Evolutionary conservation across 2,888 invertebrate genomes (phyloP), one percentile per base, ranked within the genome.

Genomic region (Sericinus montela): DNA sequence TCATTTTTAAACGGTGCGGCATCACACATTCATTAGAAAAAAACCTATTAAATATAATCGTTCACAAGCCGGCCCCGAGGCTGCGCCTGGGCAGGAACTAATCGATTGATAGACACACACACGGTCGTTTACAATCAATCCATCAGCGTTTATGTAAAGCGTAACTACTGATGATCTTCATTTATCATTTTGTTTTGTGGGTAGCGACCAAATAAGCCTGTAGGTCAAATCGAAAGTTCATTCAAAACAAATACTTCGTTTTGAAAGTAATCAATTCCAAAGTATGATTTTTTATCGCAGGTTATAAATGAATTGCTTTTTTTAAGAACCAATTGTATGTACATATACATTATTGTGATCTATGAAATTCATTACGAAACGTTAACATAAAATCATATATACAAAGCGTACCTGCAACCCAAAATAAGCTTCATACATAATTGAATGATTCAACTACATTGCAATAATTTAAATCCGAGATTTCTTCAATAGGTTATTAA

Each of bases 141-240:
- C 80, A 88, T 88, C 87, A 87, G 80, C 78, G 75, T 83, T 80
- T 79, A 81, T 81, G 82, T 84, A 81, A 80, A 76, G 72, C 75
- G 71, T 76, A 84, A 86, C 87, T 86, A 83, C 82, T 77, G 83
- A 79, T 75, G 76, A 75, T 79, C 75, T 79, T 73, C 80, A 88
- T 88, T 88, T 84, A 87, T 88, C 88, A 88, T 86, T 81, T 80
- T 77, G 80, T 84, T 81, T 82, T 80, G 80, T 83, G 80, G 72
- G 82, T 82, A 84, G 82, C 78, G 65, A 65, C 57, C 72, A 62
- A 53, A 62, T 77, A 71, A 81, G 75, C 77, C 81, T 77, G 78
- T 80, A 80, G 85, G 83, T 79, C 83, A 82, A 65, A 64, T 54
- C 62, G 19, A 65, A 65, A 73, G 68, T 65, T 63, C 54, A 57